Evolutionary conservation across 2,113 vertebrate species (phyloP), one percentile per base, ranked within the genome.

Genomic region (Etheostoma cragini): DNA sequence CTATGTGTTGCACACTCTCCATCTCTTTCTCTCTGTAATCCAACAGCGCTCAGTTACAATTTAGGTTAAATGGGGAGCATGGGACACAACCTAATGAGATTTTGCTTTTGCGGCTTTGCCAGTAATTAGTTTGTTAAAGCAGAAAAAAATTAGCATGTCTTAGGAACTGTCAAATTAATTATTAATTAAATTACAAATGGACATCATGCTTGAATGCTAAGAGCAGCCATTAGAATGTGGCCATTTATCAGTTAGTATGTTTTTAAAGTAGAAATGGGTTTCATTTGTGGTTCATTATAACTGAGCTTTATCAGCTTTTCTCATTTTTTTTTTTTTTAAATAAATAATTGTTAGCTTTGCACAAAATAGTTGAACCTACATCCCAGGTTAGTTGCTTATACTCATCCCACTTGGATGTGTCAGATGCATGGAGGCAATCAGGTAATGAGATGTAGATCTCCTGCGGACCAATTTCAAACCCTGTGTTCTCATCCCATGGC

Each of bases 61-160:
- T 81, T 83, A 78, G 57, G 70, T 82, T 85, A 86, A 88, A 85
- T 71, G 75, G 84, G 72, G 72, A 81, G 57, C 78, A 76, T 53
- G 78, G 78, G 76, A 90, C 68, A 63, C 63, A 87, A 85, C 80
- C 82, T 87, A 89, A 93, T 90, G 81, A 86, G 79, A 91, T 90
- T 87, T 89, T 85, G 87, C 76, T 89, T 90, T 91, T 80, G 75
- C 66, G 6, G 56, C 80, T 77, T 62, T 33, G 72, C 58, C 45
- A 82, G 78, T 94, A 93, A 94, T 94, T 93, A 91, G 86, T 90
- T 92, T 89, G 81, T 91, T 89, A 93, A 93, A 88, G 87, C 64
- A 90, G 86, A 93, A 90, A 78, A 35, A 88, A 91, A 86, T 53
- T 38, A 88, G 38, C 52, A 35, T 45, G 54, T 87, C 80, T 88